Base-by-base conservation (phyloP, 2,113 vertebrate species). In the Daphoenositta chrysoptera region DNA sequence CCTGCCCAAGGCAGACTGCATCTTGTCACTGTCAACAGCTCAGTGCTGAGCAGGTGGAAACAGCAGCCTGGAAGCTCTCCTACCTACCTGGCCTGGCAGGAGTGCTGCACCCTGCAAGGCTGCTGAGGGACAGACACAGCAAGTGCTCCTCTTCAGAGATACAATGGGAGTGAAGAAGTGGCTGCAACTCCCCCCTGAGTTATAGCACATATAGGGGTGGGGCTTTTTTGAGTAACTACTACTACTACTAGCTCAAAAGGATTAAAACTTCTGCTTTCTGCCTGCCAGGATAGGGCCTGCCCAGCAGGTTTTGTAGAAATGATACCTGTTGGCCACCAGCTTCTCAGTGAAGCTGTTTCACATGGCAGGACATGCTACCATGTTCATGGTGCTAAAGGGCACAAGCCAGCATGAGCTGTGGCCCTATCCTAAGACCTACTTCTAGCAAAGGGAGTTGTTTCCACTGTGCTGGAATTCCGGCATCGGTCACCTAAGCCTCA, bases 11-110 rank as follows among this genome's bases (percentile, higher is more conserved):
- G 31, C 19, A 6, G 40, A 40, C 54, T 87, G 69, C 15, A 19
- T 77, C 83, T 90, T 82, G 47, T 92, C 91, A 73, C 56, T 94
- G 45, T 51, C 70, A 90, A n/a, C 47, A 57, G 73, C 44, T 72
- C 26, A 69, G 89, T 0, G 0, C 63, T 51, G 72, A 91, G 30
- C 24, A 3, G 39, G n/a, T 53, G 47, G 47, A 79, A 75, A 24
- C 1, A 3, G 63, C 72, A 77, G 58, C 40, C 54, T 39, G 48
- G 56, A 70, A 66, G 23, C 35, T 61, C 19, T 86, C 4, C 68
- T 3, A 0, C n/a, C n/a, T 26, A 5, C 57, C 53, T 83, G 92
- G 66, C 66, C 33, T 15, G 14, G 37, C 78, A 57, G 54, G 5
- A 3, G 76, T 66, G 19, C 66, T 79, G 56, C 37, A 53, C 12